Evolutionary conservation across 2,888 invertebrate species (phyloP).

Genomic region (Galerucella nymphaeae): DNA sequence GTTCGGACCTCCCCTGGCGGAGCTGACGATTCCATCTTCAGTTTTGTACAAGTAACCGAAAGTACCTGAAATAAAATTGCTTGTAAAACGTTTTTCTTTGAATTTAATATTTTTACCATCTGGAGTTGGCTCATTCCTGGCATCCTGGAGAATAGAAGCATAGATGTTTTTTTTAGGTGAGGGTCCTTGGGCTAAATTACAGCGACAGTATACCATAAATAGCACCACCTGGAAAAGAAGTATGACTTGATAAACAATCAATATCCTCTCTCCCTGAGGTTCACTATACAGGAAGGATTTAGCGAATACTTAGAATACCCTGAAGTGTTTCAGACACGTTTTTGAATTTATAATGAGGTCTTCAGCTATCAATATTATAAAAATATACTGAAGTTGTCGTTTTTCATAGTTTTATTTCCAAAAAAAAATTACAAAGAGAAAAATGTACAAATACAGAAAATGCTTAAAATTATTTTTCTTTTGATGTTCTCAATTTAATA

Average conservation of each 20-base stretch:
- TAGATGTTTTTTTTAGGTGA: constrained; percentile 54
- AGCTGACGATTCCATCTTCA: constrained; percentile 64
- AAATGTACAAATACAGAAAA: too few relatives aligned
- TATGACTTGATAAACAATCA: not conserved
- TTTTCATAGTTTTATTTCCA: too few relatives aligned
- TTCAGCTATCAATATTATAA: too few relatives aligned
- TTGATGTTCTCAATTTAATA: too few relatives aligned
- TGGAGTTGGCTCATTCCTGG: constrained; percentile 60
- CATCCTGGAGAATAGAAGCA: constrained; percentile 61
- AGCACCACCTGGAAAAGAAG: constrained; percentile 45
- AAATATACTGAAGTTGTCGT: too few relatives aligned
- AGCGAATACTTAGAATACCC: too few relatives aligned
- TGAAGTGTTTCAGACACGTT: too few relatives aligned
- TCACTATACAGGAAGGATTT: too few relatives aligned
- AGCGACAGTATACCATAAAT: constrained; percentile 40
- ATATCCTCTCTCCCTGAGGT: not conserved
- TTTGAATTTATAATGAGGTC: too few relatives aligned
- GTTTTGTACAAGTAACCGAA: constrained; percentile 64
- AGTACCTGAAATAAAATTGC: constrained; percentile 50
- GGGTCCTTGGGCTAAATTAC: constrained; percentile 28
- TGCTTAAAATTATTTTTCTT: too few relatives aligned
- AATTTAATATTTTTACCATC: constrained; percentile 52
- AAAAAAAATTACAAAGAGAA: too few relatives aligned
- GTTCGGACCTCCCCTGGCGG: constrained; percentile 61
- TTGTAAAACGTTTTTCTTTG: not conserved